These are phyloP conservation scores for Agelastica alni DNA, from an alignment of 2,888 invertebrate species.

Conservation along the genomic window DNA sequence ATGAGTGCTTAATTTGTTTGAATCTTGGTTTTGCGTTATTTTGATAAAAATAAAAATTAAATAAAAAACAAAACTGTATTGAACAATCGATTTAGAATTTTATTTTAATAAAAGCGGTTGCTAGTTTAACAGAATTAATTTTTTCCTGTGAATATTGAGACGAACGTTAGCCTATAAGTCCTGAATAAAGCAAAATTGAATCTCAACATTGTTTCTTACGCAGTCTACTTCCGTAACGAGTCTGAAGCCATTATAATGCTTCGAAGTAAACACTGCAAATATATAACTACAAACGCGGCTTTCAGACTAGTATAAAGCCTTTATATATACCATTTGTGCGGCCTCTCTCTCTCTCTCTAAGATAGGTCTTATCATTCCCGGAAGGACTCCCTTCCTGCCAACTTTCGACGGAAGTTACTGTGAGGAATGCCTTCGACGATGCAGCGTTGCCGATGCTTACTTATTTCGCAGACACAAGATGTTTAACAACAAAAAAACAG, in stretches of 20 bases:
- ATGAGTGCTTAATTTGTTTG: too few species aligned
- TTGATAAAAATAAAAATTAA: too few species aligned
- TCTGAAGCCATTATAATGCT: constrained; percentile 9
- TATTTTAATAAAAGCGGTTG: too few species aligned
- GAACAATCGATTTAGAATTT: too few species aligned
- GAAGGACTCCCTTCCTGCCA: constrained; percentile 27
- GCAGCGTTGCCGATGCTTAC: constrained; percentile 10
- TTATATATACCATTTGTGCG: constrained; percentile 24
- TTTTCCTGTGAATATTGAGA: too few species aligned
- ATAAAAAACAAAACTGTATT: too few species aligned
- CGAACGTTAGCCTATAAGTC: too few species aligned
- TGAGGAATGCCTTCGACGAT: constrained; percentile 13
- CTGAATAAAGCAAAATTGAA: constrained; percentile 3
- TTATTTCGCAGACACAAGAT: too few species aligned
- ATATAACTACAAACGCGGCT: constrained; percentile 20
- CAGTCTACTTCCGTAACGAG: constrained; percentile 13
- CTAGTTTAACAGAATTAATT: too few species aligned
- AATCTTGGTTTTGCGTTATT: too few species aligned
- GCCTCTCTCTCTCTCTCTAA: constrained; percentile 19
- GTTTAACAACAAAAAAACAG: too few species aligned
- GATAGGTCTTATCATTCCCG: constrained; percentile 32
- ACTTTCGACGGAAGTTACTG: constrained; percentile 31
- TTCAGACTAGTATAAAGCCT: constrained; percentile 20
- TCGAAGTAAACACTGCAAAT: constrained; percentile 7
- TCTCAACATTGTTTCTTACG: constrained; percentile 5